phyloP scores from a whole-genome alignment of 2,113 vertebrate species.

The human region DNA sequence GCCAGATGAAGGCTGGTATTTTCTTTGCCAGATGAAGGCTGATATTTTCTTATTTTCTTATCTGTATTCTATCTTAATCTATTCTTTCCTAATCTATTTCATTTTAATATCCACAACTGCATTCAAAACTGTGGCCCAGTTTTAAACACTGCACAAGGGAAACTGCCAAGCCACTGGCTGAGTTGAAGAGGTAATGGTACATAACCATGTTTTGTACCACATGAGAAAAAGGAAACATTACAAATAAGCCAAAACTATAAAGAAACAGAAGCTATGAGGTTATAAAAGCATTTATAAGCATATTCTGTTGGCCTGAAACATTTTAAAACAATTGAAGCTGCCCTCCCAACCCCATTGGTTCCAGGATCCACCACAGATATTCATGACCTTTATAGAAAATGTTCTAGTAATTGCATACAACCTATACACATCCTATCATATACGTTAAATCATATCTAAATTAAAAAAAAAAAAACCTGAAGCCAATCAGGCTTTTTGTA shows the following conservation, averaged over 20 bases:
- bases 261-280: neutral
- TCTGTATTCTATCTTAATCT: neutral
- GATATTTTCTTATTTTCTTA: neutral
- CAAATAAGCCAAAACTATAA: neutral
- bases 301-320: neutral
- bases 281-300: conserved; percentile 3
- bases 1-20: neutral
- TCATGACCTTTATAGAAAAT: no score
- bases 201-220: neutral
- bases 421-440: no score
- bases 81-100: neutral
- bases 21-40: neutral
- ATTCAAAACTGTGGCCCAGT: neutral
- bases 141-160: conserved; percentile 17
- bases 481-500: neutral
- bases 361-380: no score
- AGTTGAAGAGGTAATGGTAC: neutral
- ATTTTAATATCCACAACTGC: neutral
- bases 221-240: neutral
- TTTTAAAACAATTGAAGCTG: neutral
- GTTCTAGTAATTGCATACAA: no score
- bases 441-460: no score
- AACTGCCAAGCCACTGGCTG: neutral
- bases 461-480: neutral
- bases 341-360: no score